phyloP scores from a whole-genome alignment of 2,888 invertebrate genomes.

The Nemurella pictetii region DNA sequence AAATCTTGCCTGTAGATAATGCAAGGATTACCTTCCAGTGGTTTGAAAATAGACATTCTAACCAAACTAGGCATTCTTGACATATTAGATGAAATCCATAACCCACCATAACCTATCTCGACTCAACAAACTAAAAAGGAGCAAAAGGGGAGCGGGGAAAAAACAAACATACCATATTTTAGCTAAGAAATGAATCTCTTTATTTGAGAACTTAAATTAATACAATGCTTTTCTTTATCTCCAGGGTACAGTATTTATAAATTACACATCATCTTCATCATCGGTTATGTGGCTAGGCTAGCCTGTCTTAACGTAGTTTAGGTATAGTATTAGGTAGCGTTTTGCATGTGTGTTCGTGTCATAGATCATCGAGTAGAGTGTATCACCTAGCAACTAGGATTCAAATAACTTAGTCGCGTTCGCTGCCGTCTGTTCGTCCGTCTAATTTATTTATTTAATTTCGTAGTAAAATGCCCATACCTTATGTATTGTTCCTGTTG shows the following conservation, averaged over 20 bases:
- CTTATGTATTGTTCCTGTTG: too few species aligned
- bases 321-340: neutral
- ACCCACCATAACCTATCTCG: too few species aligned
- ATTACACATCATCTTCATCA: neutral
- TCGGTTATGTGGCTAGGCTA: neutral
- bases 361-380: neutral
- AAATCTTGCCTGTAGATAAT: too few species aligned
- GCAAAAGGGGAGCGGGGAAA: neutral
- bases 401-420: neutral
- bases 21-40: too few species aligned
- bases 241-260: neutral
- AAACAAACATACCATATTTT: neutral
- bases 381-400: neutral
- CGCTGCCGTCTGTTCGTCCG: too few species aligned
- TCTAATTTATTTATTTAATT: neutral
- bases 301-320: neutral
- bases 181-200: neutral
- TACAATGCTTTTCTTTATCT: neutral
- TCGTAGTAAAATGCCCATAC: constrained; percentile 29
- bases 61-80: too few species aligned
- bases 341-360: neutral
- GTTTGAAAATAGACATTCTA: too few species aligned
- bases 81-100: too few species aligned
- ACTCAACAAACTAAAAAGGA: too few species aligned
- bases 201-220: neutral